Base-by-base conservation (phyloP, 2,797 vertebrate species). In the Onychomys leucogaster region DNA sequence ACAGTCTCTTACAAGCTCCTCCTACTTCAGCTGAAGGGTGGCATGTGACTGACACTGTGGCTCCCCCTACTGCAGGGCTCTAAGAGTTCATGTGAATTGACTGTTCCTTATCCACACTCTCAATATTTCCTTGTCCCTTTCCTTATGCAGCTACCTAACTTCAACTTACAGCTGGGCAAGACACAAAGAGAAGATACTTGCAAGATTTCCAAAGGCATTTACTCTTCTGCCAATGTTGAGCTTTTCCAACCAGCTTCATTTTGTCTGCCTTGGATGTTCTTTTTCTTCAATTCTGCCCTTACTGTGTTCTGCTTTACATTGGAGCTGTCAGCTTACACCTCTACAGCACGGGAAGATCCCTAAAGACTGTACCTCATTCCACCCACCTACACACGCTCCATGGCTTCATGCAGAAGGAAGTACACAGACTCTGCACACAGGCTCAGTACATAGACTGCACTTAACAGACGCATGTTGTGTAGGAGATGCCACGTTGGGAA, bases 141-240 rank as follows among this genome's bases (percentile, higher is more conserved):
- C n/a, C 4, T 21, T 63, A 82, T 14, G n/a, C 5, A 52, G 52
- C 32, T 29, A 14, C 7, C 5, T 61, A 78, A n/a, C 46, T 71
- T 78, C 25, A 19, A 41, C 52, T 90, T 67, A n/a, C 37, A 43
- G 43, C 49, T 78, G 55, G 37, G 25, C 65, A 57, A 6, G 59
- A 65, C 41, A 41, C 63, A 63, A 86, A 91, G 69, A 73, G 29
- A 43, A 9, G 6, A 49, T n/a, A 17, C 29, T 82, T 82, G 57
- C 88, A 82, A 59, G 76, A 55, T 63, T 85, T 86, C 43, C 37
- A 81, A 82, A 55, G 37, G 25, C 25, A 41, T 91, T 37, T 43
- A 23, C 1, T 0, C 43, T 16, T 67, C 37, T 81, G 59, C 46
- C 23, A 82, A 16, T 63, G 37, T 29, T 86, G 73, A 11, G 1